Conservation (phyloP, 1,140 invertebrate genomes). For the Subanguina moxae region DNA sequence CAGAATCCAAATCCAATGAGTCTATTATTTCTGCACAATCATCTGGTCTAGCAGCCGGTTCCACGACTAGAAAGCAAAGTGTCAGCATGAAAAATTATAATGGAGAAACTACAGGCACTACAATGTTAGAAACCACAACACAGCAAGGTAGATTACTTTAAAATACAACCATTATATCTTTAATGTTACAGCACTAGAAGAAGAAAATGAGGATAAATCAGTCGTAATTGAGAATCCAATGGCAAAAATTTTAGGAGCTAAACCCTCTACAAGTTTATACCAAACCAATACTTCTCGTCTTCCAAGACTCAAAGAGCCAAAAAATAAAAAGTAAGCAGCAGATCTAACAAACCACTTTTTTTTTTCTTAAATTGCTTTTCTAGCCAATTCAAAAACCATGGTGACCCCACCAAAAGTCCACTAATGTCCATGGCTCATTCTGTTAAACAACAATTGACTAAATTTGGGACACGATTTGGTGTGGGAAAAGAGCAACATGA, state of each 20-base stretch:
- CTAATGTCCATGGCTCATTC: slow-evolving; percentile 44
- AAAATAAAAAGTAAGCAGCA: not conserved
- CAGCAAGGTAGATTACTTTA: not conserved
- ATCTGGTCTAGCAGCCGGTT: not conserved
- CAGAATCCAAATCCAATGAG: slow-evolving; percentile 47
- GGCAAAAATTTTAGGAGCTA: slow-evolving; percentile 23
- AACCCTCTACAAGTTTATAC: slow-evolving; percentile 4
- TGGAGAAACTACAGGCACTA: not conserved
- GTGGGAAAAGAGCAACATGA: not conserved
- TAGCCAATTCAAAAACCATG: slow-evolving; percentile 6
- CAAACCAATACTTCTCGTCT: not conserved
- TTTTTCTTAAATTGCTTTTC: slow-evolving; percentile 10
- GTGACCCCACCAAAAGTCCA: slow-evolving; percentile 36
- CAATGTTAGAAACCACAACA: not conserved
- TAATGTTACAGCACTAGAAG: not conserved
- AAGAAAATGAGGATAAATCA: slow-evolving; percentile 9
- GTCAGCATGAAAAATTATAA: not conserved
- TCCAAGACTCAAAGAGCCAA: not conserved
- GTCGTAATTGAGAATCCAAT: slow-evolving; percentile 27
- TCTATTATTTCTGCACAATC: slow-evolving; percentile 40
- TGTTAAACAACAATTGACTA: slow-evolving; percentile 27
- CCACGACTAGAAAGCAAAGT: slow-evolving; percentile 21
- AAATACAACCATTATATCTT: not conserved
- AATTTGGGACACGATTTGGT: slow-evolving; percentile 27
- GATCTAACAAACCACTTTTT: too few species aligned